Percentiles rank a stretch among this genome's conserved stretches.
phyloP scores from a whole-genome alignment of 2,797 vertebrate species.

The Notolabrus celidotus region DNA sequence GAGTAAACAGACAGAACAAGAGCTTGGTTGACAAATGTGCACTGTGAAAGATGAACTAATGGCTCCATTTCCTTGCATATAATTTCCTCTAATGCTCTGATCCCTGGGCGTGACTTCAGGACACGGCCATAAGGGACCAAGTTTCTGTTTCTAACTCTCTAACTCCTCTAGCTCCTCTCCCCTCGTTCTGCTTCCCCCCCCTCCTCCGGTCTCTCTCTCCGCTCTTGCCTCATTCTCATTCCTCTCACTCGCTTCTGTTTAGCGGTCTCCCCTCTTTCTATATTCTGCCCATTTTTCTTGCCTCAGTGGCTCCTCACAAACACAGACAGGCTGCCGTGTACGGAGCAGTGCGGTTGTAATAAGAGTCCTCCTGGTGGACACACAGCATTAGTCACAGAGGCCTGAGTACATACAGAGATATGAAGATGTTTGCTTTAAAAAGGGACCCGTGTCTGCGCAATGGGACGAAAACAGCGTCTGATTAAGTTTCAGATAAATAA shows the following conservation, averaged over 20 bases:
- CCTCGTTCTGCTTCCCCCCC: too few relatives aligned
- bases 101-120: background rate
- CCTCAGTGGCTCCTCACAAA: slow-evolving; percentile 50
- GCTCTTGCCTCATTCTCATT: slow-evolving; percentile 17
- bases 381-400: slow-evolving; percentile 33
- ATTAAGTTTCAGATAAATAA: background rate
- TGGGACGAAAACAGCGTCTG: background rate
- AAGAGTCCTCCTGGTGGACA: slow-evolving; percentile 12
- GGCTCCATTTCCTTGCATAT: too few relatives aligned
- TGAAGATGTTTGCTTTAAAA: background rate
- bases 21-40: too few relatives aligned
- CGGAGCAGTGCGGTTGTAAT: slow-evolving; percentile 25
- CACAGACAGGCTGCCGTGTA: slow-evolving; percentile 34
- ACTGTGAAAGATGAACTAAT: too few relatives aligned
- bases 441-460: background rate
- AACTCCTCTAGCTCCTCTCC: background rate
- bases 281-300: slow-evolving; percentile 53
- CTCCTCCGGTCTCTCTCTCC: too few relatives aligned
- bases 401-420: slow-evolving; percentile 16
- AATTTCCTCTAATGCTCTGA: background rate
- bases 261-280: slow-evolving; percentile 38
- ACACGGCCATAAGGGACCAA: background rate
- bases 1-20: too few relatives aligned
- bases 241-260: slow-evolving; percentile 19
- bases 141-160: background rate